Base-by-base conservation (phyloP, 2,113 vertebrate genomes). In the Dicerorhinus sumatrensis region DNA sequence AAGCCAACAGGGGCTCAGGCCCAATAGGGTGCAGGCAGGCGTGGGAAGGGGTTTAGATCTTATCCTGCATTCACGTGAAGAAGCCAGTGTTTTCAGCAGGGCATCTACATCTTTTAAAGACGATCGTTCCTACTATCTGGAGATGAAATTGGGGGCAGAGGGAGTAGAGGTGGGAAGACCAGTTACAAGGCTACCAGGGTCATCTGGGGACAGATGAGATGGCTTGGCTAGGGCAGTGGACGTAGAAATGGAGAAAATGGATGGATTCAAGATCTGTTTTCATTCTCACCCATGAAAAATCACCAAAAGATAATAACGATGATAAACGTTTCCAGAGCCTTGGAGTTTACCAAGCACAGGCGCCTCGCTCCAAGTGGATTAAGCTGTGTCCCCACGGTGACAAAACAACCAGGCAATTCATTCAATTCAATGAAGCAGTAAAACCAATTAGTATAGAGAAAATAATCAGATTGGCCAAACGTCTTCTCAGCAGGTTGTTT, bases 391-490 rank as follows among this genome's bases (percentile, higher is more conserved):
- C 72, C 89, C 75, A 70, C 75, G 31, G 91, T 76, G 94, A 87
- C 89, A 83, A 65, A 60, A 81, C 89, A 67, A 69, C 86, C 63
- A 23, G 79, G 58, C 95, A 83, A 96, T 97, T 97, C 92, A 96
- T 97, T 94, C 95, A 79, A 65, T 96, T 76, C 94, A 81, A 62
- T 81, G 84, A 95, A 51, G 86, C 96, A 80, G 85, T 27, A 97
- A 98, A 98, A 95, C 87, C 90, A 95, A 96, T 98, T 96, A 96
- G 90, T 76, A 67, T 36, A 92, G 84, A 92, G 97, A 90, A 95
- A 73, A 93, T 92, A 96, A 98, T 98, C 94, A 85, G 94, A 97
- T 95, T 91, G 95, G 75, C 94, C 92, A 58, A 82, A 87, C 56
- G 72, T 95, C 95, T 95, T 72, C 70, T 89, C 70, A 92, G 94